A percentile compares a stretch with the other conserved stretches of the same genome.
phyloP scores from a whole-genome alignment of 2,888 invertebrate species.

The Harpalus rubripes region DNA sequence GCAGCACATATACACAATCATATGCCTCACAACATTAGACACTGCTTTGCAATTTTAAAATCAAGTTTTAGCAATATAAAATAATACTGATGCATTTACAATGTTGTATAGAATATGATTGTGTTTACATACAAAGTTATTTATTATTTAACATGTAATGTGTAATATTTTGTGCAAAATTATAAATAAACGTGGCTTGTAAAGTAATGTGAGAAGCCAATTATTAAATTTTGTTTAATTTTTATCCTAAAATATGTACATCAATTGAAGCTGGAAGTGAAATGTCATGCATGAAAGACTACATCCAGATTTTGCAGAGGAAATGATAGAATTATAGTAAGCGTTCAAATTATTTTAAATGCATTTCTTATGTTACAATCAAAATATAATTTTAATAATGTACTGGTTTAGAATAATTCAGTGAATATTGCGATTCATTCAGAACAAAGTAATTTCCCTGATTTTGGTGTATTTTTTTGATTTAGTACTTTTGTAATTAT shows the following conservation, averaged over 20 bases:
- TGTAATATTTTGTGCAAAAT: constrained; percentile 44
- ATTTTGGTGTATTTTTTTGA: background rate
- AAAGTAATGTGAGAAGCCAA: constrained; percentile 47
- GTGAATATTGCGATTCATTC: constrained; percentile 4
- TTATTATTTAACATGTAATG: constrained; percentile 25
- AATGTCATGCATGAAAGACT: constrained; percentile 59
- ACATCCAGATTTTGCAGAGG: constrained; percentile 50
- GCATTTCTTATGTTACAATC: background rate
- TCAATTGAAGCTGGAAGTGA: constrained; percentile 55
- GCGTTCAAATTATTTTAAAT: constrained; percentile 36
- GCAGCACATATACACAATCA: background rate
- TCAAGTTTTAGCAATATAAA: too few species aligned
- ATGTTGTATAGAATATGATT: background rate
- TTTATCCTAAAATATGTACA: constrained; percentile 65
- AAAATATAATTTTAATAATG: constrained; percentile 4
- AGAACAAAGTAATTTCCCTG: constrained; percentile 30
- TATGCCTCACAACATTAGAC: background rate
- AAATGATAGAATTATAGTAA: constrained; percentile 39
- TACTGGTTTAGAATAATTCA: background rate
- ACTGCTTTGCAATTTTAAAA: background rate
- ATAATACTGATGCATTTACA: too few species aligned
- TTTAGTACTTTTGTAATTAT: background rate
- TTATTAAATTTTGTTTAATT: constrained; percentile 37
- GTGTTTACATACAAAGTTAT: constrained; percentile 5
- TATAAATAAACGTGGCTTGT: constrained; percentile 35